A percentile compares a stretch with the other conserved stretches of the same genome.
Conservation (phyloP, 2,113 vertebrate species). For the Fukomys damarensis region DNA sequence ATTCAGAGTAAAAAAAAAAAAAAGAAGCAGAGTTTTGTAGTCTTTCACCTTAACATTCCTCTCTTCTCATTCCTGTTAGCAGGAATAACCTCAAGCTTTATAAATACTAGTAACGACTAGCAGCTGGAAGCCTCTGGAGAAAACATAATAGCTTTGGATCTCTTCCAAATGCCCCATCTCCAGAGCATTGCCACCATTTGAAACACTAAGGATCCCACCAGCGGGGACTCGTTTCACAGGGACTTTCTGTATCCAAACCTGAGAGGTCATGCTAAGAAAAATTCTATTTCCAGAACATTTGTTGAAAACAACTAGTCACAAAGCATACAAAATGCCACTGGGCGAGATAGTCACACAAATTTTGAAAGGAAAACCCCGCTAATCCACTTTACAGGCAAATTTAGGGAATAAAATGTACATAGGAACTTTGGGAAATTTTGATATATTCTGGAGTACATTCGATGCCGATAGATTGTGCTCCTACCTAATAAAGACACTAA, state of each 20-base stretch:
- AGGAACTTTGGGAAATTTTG: neutral
- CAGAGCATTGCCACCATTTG: neutral
- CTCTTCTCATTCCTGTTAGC: neutral
- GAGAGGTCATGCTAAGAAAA: neutral
- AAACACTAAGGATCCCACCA: neutral
- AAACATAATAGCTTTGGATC: neutral
- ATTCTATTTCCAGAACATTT: neutral
- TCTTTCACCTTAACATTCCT: neutral
- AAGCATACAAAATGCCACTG: neutral
- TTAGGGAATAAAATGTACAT: neutral
- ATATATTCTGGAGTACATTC: neutral
- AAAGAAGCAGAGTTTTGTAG: neutral
- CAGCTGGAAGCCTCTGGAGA: neutral
- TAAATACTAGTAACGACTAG: neutral
- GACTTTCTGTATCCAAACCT: neutral
- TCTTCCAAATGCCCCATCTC: neutral
- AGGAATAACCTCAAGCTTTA: neutral
- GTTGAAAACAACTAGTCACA: neutral
- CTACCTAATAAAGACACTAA: neutral
- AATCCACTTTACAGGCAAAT: neutral
- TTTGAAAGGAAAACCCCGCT: neutral
- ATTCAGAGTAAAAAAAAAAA: neutral
- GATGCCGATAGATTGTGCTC: neutral
- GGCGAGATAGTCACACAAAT: neutral
- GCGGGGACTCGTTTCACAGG: neutral